These are phyloP conservation scores for Lithophane ornitopus DNA, from an alignment of 2,888 invertebrate genomes.

Conservation along the genomic window DNA sequence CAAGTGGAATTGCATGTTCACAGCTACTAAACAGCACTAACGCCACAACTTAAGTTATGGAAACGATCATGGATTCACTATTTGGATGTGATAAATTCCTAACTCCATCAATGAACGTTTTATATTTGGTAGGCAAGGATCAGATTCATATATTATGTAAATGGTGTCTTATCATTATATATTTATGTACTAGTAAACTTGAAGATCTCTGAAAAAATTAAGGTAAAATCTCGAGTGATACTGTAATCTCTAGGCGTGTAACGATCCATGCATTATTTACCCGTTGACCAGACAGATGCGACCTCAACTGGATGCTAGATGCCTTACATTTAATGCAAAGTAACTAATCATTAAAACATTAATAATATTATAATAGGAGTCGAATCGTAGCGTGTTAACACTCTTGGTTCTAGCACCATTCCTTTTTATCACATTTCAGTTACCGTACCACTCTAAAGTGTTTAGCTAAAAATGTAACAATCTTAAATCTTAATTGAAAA, in stretches of 20 bases:
- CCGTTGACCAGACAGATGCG: slow-evolving; percentile 84
- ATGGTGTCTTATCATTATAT: slow-evolving; percentile 85
- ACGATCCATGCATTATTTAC: slow-evolving; percentile 78
- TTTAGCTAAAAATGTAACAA: slow-evolving; percentile 91
- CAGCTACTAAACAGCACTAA: slow-evolving; percentile 88
- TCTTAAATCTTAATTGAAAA: slow-evolving; percentile 90
- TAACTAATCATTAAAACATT: slow-evolving; percentile 89
- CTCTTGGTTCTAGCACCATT: slow-evolving; percentile 91
- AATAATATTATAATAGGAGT: slow-evolving; percentile 90
- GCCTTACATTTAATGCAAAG: slow-evolving; percentile 88
- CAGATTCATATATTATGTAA: slow-evolving; percentile 81
- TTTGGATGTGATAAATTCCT: slow-evolving; percentile 78
- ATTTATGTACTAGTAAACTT: slow-evolving; percentile 87
- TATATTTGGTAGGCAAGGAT: slow-evolving; percentile 86
- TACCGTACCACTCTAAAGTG: slow-evolving; percentile 91
- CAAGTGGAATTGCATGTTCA: slow-evolving; percentile 90
- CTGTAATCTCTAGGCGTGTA: slow-evolving; percentile 87
- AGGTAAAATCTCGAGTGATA: slow-evolving; percentile 89
- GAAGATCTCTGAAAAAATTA: slow-evolving; percentile 86
- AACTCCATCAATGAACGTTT: slow-evolving; percentile 77
- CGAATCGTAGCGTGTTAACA: slow-evolving; percentile 91
- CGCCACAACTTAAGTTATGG: slow-evolving; percentile 81
- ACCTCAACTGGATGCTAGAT: slow-evolving; percentile 89
- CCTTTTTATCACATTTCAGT: slow-evolving; percentile 91
- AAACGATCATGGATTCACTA: slow-evolving; percentile 81